Evolutionary conservation across 2,797 vertebrate genomes (phyloP), one percentile per base, ranked within the genome.

Genomic region (Amblyopsis hoosieri): DNA sequence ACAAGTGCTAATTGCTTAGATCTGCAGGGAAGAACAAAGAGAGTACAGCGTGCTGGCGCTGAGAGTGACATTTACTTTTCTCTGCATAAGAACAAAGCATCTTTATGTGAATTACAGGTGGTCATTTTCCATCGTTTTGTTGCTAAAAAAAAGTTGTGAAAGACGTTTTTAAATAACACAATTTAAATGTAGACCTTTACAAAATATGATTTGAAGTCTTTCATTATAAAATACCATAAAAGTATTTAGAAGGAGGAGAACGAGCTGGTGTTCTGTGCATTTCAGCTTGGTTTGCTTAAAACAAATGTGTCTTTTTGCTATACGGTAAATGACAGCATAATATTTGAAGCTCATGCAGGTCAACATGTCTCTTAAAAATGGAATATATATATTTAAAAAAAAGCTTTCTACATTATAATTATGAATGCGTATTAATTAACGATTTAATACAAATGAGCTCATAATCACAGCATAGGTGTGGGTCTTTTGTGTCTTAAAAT

Each of bases 1-100:
- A 84, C 74, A 81, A 87, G 78, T 64, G 79, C 72, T 90, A 89
- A 90, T 89, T 88, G 85, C 83, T 80, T 67, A 8, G 61, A 71
- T 80, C 66, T 11, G 13, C 56, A 59, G 61, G 62, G 29, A 45
- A 75, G 76, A 85, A 89, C 82, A 90, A 86, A 86, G 78, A 64
- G 58, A 79, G 80, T 84, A 81, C 81, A 84, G 84, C 79, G 14
- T 85, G 83, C 72, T 5, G 74, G 81, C 67, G 80, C 57, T 11
- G 68, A 69, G 72, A 85, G 60, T 87, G 87, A 86, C 85, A 86
- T 88, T 89, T 85, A 79, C 62, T 81, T 83, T 80, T 76, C 69
- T 71, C 72, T 85, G 81, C 77, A 73, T 81, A 87, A 87, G 82
- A 84, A 83, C 72, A 84, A 72, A 79, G 80, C 71, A 84, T 74